These are phyloP conservation scores for Erpetoichthys calabaricus DNA, from an alignment of 2,797 vertebrate genomes.

Conservation along the genomic window DNA sequence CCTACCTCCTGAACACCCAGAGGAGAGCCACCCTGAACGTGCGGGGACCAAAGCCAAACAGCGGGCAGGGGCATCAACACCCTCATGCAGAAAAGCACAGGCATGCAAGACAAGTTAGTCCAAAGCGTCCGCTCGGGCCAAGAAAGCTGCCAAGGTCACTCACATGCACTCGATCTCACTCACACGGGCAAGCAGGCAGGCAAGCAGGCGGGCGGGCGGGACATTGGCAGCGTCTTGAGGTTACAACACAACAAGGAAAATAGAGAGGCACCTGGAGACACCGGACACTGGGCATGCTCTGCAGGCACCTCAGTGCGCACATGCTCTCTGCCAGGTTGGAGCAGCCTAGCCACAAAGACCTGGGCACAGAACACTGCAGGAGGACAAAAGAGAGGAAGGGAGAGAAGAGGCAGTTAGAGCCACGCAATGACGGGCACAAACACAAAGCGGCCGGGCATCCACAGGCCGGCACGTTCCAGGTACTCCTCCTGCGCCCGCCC, in stretches of 20 bases:
- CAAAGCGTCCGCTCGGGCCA: too few species aligned
- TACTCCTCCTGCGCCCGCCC: background rate
- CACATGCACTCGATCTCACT: too few species aligned
- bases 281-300: slow-evolving; percentile 99
- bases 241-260: slow-evolving; percentile 65
- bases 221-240: background rate
- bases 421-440: slow-evolving; percentile 63
- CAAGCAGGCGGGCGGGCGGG: too few species aligned
- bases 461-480: too few species aligned
- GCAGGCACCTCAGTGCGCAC: slow-evolving; percentile 99
- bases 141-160: slow-evolving; percentile 6
- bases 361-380: slow-evolving; percentile 99
- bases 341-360: slow-evolving; percentile 99
- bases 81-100: too few species aligned
- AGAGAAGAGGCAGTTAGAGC: slow-evolving; percentile 67
- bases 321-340: slow-evolving; percentile 99
- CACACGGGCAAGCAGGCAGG: slow-evolving; percentile 13
- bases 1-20: too few species aligned
- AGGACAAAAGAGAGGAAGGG: slow-evolving; percentile 78
- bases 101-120: too few species aligned
- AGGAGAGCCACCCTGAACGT: too few species aligned
- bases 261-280: slow-evolving; percentile 86
- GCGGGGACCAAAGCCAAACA: too few species aligned
- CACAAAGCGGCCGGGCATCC: too few species aligned
- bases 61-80: too few species aligned